Evolutionary conservation across 2,797 vertebrate species (phyloP).

Genomic region (Cryptoprocta ferox): DNA sequence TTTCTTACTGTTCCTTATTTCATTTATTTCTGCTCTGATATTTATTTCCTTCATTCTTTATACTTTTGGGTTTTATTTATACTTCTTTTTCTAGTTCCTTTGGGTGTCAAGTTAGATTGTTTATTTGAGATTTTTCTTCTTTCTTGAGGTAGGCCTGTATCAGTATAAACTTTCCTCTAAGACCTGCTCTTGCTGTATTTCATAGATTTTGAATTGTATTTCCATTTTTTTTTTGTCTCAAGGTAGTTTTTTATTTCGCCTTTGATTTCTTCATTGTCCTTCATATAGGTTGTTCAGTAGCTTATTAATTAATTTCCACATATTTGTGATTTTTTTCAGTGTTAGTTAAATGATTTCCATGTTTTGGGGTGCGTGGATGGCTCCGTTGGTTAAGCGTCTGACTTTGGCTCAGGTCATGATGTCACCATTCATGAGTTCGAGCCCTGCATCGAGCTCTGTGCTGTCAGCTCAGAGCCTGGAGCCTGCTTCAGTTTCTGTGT

Average conservation of each 20-base stretch:
- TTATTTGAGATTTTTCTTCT: background rate
- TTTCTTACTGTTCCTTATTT: background rate
- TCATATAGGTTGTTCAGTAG: background rate
- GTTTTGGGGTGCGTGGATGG: background rate
- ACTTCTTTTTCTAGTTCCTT: background rate
- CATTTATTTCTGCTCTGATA: background rate
- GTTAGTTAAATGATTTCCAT: background rate
- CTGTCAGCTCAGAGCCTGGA: no score
- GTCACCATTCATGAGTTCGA: no score
- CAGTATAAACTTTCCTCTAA: background rate
- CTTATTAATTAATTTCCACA: background rate
- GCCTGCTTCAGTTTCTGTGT: no score
- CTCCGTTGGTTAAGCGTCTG: no score
- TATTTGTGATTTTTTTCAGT: background rate
- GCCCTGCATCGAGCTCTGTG: no score
- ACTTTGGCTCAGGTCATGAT: no score
- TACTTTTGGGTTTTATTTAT: background rate
- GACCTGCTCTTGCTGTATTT: background rate
- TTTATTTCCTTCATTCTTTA: background rate
- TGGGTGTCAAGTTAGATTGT: background rate
- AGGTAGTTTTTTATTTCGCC: background rate
- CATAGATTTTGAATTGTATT: background rate
- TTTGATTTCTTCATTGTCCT: background rate
- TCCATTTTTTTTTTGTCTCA: background rate
- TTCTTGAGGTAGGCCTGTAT: background rate